Conservation (phyloP, 2,888 invertebrate species). For the Coelopa pilipes region DNA sequence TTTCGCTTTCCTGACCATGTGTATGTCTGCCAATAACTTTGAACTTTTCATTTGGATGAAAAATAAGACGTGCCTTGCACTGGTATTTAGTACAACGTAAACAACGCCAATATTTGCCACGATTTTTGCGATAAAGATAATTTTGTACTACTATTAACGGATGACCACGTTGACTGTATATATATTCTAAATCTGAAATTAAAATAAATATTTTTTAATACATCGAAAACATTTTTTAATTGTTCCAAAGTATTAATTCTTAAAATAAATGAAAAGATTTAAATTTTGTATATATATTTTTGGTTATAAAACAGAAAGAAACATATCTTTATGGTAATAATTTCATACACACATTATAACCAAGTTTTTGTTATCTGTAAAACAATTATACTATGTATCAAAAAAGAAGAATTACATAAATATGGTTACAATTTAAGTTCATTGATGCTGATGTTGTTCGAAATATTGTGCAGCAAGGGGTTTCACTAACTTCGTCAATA, state of each 20-base stretch:
- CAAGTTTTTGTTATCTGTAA: no score
- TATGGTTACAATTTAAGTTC: no score
- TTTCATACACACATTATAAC: no score
- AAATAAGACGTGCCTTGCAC: conserved; percentile 56
- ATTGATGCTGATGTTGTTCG: no score
- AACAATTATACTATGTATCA: no score
- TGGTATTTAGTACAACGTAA: conserved; percentile 55
- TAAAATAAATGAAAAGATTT: neutral
- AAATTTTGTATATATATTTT: no score
- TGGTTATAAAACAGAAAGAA: no score
- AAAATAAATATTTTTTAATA: neutral
- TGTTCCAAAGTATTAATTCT: neutral
- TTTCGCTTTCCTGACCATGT: conserved; percentile 55
- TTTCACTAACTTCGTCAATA: no score
- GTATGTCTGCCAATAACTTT: conserved; percentile 53
- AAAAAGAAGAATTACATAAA: no score
- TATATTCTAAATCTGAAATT: conserved; percentile 52
- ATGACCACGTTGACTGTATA: conserved; percentile 57
- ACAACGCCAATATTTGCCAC: conserved; percentile 59
- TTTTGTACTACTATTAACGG: conserved; percentile 56
- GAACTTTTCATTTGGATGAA: conserved; percentile 48
- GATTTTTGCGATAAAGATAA: conserved; percentile 58
- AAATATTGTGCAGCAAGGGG: no score
- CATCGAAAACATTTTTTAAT: neutral
- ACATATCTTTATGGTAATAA: no score